Base-by-base conservation (phyloP, 1,140 invertebrate genomes). In the Drosophila sturtevanti region DNA sequence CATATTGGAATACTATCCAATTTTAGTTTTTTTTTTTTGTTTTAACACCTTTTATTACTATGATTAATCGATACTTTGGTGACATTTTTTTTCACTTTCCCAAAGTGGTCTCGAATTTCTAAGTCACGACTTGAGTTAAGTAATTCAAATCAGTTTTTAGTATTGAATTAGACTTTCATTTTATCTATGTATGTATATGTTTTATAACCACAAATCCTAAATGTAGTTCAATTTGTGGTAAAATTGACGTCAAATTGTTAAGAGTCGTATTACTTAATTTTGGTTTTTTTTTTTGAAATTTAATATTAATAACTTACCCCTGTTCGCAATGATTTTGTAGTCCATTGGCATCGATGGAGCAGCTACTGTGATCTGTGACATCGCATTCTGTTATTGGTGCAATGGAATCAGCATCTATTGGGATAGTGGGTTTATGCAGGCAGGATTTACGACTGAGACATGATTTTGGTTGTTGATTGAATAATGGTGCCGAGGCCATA, bases 401-500 rank as follows among this genome's bases (percentile, higher is more conserved):
- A 59, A 41, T 71, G 12, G 76, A 51, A 14, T 54, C 70, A 34
- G 61, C 69, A 69, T 77, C 65, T 44, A 55, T 14, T 81, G 73
- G 70, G 54, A 56, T 59, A 63, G 63, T 70, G 56, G 69, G 35
- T 60, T 80, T 84, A 69, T 84, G 84, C 69, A 89, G 84, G 84
- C 84, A 89, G 84, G 84, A 89, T 72, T 89, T 89, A 54, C 90
- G 90, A 59, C 90, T 90, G 18, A 91, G 87, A 69, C 90, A 91
- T 63, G 90, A 91, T 52, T 91, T 91, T 14, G 90, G 90, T 56
- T 85, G 82, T 41, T 41, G 68, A 27, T 61, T 71, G 22, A 91
- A 73, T 60, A 67, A 12, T 10, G 90, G 90, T 0, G 90, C 90
- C 6, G 90, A 91, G 59, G 86, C 77, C 77, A 91, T 81, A 10